Evolutionary conservation across 1,140 invertebrate genomes (phyloP).

Genomic region (Hestina assimilis): DNA sequence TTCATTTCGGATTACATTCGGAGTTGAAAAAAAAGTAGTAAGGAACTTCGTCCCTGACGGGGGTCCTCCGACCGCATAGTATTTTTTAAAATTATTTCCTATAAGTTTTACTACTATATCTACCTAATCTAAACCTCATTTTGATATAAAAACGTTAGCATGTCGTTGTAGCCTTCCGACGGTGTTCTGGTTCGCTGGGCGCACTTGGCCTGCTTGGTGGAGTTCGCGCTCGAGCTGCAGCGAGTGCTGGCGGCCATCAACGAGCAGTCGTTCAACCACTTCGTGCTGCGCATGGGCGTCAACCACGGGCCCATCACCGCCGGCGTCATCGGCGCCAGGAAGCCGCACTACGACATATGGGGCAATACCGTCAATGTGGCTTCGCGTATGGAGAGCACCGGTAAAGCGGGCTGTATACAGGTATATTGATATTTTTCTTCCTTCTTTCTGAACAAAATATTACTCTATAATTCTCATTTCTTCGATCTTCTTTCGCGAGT

Average conservation of each 20-base stretch:
- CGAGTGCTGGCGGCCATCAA: constrained; percentile 94
- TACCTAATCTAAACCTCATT: no score
- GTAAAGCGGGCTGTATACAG: constrained; percentile 96
- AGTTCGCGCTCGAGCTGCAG: constrained; percentile 94
- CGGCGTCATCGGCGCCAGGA: constrained; percentile 95
- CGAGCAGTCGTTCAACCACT: constrained; percentile 97
- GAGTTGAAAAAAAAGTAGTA: no score
- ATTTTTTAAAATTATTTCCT: no score
- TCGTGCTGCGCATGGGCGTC: constrained; percentile 96
- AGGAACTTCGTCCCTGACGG: no score
- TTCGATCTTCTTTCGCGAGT: no score
- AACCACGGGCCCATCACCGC: constrained; percentile 97
- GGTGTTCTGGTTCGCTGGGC: constrained; percentile 87
- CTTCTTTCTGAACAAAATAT: no score
- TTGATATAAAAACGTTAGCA: no score
- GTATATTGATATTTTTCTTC: no score
- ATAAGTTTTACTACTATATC: no score
- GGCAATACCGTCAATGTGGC: constrained; percentile 98
- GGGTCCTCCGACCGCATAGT: no score
- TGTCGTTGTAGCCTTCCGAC: constrained; percentile 81
- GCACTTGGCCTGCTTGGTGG: constrained; percentile 90
- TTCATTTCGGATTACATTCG: no score
- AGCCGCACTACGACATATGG: constrained; percentile 98
- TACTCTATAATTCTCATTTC: no score
- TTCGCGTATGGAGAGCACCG: constrained; percentile 97